Conservation (phyloP, 2,888 invertebrate species). For the Unio delphinus region DNA sequence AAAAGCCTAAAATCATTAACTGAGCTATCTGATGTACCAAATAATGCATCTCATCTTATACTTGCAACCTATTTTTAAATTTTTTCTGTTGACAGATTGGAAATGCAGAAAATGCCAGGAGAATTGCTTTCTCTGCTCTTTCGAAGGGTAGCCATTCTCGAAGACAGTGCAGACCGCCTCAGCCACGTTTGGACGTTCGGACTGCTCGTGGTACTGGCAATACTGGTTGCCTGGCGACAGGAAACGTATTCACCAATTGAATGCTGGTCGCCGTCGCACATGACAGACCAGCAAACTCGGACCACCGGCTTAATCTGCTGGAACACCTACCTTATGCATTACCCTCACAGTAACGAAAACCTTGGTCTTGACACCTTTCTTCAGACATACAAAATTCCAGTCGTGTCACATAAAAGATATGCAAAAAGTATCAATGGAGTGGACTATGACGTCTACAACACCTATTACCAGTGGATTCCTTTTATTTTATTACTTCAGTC, state of each 20-base stretch:
- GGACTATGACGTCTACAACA: slow-evolving; percentile 9
- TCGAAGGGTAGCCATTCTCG: slow-evolving; percentile 13
- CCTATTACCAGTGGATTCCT: slow-evolving; percentile 30
- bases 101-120: too few relatives aligned
- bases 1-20: too few relatives aligned
- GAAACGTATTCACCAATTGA: slow-evolving; percentile 11
- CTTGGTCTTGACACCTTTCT: too few relatives aligned
- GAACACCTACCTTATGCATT: slow-evolving; percentile 18
- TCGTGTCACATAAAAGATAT: not conserved
- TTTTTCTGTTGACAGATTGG: too few relatives aligned
- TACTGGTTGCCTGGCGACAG: slow-evolving; percentile 30
- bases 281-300: not conserved
- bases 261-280: slow-evolving; percentile 23
- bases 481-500: slow-evolving; percentile 26
- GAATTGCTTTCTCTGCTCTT: slow-evolving; percentile 19
- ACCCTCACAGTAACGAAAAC: not conserved
- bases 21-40: too few relatives aligned
- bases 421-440: not conserved
- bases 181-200: slow-evolving; percentile 37
- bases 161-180: slow-evolving; percentile 32
- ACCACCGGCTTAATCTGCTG: slow-evolving; percentile 16
- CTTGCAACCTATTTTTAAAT: too few relatives aligned
- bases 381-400: too few relatives aligned
- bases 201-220: slow-evolving; percentile 19
- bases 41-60: too few relatives aligned